These are phyloP conservation scores for Thecophora atra DNA, from an alignment of 2,888 invertebrate species.

Conservation along the genomic window DNA sequence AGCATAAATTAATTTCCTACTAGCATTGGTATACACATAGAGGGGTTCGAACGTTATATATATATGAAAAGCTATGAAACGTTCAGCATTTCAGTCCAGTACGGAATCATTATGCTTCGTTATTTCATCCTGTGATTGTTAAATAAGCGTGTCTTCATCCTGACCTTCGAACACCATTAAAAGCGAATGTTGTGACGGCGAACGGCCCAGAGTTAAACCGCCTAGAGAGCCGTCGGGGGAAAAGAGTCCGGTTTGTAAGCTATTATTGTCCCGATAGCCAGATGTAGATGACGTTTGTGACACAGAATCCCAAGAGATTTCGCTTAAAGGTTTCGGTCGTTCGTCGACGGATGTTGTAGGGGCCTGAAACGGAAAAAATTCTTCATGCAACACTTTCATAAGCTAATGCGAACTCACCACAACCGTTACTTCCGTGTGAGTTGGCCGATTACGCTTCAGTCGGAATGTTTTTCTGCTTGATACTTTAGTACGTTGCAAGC, in stretches of 20 bases:
- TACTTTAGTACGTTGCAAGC: constrained; percentile 90
- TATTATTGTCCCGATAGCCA: constrained; percentile 80
- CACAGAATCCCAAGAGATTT: constrained; percentile 83
- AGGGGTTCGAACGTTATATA: too few relatives aligned
- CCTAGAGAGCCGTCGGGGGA: constrained; percentile 69
- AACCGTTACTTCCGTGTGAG: constrained; percentile 73
- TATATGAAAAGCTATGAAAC: too few relatives aligned
- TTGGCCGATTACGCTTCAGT: constrained; percentile 76
- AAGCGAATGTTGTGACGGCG: constrained; percentile 81
- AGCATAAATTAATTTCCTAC: too few relatives aligned
- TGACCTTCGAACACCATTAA: constrained; percentile 81
- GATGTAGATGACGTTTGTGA: constrained; percentile 88
- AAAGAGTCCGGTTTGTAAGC: constrained; percentile 65
- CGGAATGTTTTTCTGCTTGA: constrained; percentile 95
- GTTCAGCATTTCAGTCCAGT: neutral
- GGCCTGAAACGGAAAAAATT: constrained; percentile 44
- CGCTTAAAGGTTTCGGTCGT: constrained; percentile 66
- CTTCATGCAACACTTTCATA: neutral
- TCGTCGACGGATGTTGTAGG: constrained; percentile 53
- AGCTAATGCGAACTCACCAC: constrained; percentile 49
- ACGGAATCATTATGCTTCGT: neutral
- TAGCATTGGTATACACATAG: too few relatives aligned
- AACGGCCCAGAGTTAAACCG: constrained; percentile 74
- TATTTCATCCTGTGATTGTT: constrained; percentile 64
- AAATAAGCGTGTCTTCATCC: constrained; percentile 87